Evolutionary conservation across 2,797 vertebrate species (phyloP).

Genomic region (Brachyrhaphis roseni): DNA sequence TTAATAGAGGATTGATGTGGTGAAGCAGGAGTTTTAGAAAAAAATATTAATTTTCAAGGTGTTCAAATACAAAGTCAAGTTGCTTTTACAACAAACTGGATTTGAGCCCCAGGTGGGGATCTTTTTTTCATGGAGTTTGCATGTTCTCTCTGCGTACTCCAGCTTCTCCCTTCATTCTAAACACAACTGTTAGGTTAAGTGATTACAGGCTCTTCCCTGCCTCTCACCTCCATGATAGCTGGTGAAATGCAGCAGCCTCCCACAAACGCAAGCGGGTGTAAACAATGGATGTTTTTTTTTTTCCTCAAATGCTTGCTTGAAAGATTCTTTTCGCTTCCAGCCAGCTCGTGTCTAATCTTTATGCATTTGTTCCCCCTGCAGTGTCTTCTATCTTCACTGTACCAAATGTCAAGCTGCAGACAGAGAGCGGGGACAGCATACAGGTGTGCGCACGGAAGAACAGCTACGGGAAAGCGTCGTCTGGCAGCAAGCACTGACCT

Average conservation of each 20-base stretch:
- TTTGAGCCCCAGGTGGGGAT: background rate
- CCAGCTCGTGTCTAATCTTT: constrained; percentile 20
- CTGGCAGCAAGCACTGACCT: constrained; percentile 91
- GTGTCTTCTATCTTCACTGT: constrained; percentile 96
- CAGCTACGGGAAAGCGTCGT: constrained; percentile 89
- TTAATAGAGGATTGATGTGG: too few relatives aligned
- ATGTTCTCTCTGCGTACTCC: background rate
- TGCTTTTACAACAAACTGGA: too few relatives aligned
- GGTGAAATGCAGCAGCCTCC: background rate
- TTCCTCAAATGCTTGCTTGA: constrained; percentile 18
- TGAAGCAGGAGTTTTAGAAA: too few relatives aligned
- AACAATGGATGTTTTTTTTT: constrained; percentile 6
- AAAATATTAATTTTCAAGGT: too few relatives aligned
- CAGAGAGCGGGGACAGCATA: constrained; percentile 90
- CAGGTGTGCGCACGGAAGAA: constrained; percentile 90
- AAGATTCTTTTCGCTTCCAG: constrained; percentile 44
- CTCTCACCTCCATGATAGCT: background rate
- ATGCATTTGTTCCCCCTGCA: constrained; percentile 66
- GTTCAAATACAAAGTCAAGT: too few relatives aligned
- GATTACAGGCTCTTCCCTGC: background rate
- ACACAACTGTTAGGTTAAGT: background rate
- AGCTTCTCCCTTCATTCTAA: background rate
- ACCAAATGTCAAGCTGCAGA: constrained; percentile 91
- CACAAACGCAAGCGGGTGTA: background rate
- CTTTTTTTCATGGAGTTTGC: background rate